Conservation (phyloP, 1,140 invertebrate species). For the Euschistus heros region DNA sequence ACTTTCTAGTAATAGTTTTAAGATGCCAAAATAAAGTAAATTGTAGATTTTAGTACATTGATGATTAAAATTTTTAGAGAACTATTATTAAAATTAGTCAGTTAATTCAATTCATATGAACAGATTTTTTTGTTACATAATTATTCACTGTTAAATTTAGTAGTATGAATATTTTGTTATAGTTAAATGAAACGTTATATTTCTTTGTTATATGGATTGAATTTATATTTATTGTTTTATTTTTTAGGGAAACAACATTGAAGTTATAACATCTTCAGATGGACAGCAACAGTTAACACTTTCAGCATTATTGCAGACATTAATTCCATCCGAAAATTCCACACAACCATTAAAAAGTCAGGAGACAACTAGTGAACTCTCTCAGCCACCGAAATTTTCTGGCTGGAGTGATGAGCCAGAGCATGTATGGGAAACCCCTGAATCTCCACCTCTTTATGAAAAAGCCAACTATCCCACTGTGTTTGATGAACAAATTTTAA, state of each 20-base stretch:
- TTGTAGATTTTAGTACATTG: too few relatives aligned
- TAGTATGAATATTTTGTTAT: too few relatives aligned
- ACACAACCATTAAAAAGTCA: not conserved
- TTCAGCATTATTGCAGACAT: not conserved
- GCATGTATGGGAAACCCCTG: conserved; percentile 35
- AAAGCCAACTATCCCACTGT: conserved; percentile 39
- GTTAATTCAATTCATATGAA: too few relatives aligned
- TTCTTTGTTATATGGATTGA: too few relatives aligned
- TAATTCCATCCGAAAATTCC: not conserved
- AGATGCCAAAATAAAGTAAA: too few relatives aligned
- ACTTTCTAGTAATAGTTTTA: too few relatives aligned
- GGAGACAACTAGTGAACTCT: not conserved
- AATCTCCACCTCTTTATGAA: conserved; percentile 54
- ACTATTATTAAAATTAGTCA: too few relatives aligned
- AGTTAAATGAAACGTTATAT: too few relatives aligned
- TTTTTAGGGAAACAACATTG: conserved; percentile 15
- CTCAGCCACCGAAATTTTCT: conserved; percentile 40
- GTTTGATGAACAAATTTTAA: conserved; percentile 40
- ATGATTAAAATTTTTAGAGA: too few relatives aligned
- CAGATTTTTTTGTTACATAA: too few relatives aligned
- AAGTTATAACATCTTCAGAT: conserved; percentile 15
- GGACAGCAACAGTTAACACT: not conserved
- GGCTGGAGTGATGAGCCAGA: conserved; percentile 34
- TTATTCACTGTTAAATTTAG: too few relatives aligned
- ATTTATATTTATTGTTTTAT: too few relatives aligned